Evolutionary conservation across 2,797 vertebrate species (phyloP).

Genomic region (Hydrophis major): DNA sequence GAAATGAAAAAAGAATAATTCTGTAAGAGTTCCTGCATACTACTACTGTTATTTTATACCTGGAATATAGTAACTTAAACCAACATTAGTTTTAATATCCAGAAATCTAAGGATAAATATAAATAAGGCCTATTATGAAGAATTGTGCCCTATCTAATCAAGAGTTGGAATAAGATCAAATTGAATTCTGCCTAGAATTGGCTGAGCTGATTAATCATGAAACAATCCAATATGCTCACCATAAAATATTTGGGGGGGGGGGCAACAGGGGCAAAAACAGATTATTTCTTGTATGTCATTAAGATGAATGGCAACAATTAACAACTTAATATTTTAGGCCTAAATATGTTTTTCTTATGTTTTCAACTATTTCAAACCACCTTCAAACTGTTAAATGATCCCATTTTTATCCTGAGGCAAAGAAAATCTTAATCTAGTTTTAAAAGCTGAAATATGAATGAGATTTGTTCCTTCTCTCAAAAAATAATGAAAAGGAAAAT

Average conservation of each 20-base stretch:
- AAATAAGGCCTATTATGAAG: rapidly evolving
- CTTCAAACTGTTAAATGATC: constrained; percentile 50
- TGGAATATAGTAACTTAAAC: neutral
- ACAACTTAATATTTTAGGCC: neutral
- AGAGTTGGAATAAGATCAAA: constrained; percentile 36
- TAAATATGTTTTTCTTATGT: constrained; percentile 37
- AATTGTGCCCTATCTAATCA: constrained; percentile 27
- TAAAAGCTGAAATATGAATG: neutral
- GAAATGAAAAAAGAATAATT: constrained; percentile 17
- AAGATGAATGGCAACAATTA: neutral
- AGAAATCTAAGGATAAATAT: neutral
- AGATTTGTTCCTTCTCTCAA: neutral
- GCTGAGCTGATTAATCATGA: neutral
- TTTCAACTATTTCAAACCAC: constrained; percentile 15
- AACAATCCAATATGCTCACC: constrained; percentile 35
- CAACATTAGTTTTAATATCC: rapidly evolving
- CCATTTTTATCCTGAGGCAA: constrained; percentile 46
- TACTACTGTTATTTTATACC: constrained; percentile 4
- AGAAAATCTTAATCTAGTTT: neutral
- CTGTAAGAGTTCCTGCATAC: constrained; percentile 10
- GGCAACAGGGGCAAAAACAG: neutral
- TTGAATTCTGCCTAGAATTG: neutral
- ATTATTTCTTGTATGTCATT: neutral
- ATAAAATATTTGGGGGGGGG: rapidly evolving
- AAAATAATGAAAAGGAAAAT: neutral